Evolutionary conservation across 1,140 invertebrate genomes (phyloP).

Genomic region (Augochlora pura): DNA sequence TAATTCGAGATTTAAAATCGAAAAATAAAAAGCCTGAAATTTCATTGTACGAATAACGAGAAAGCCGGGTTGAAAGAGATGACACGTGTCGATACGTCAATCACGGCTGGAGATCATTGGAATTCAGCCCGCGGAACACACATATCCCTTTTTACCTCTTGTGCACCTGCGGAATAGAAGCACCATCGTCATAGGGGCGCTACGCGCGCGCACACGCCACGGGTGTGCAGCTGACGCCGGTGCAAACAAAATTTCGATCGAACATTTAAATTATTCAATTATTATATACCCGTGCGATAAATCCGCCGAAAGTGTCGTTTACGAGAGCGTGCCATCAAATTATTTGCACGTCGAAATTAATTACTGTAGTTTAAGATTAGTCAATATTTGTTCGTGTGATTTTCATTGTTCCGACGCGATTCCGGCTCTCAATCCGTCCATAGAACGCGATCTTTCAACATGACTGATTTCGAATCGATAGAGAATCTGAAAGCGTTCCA

Average conservation of each 20-base stretch:
- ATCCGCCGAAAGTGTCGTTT: not conserved
- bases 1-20: slow-evolving; percentile 19
- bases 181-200: not conserved
- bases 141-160: not conserved
- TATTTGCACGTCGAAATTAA: not conserved
- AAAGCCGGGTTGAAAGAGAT: slow-evolving; percentile 49
- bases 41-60: slow-evolving; percentile 23
- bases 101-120: slow-evolving; percentile 44
- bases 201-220: not conserved
- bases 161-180: not conserved
- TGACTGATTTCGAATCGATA: too few relatives aligned
- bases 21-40: slow-evolving; percentile 8
- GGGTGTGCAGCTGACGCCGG: not conserved
- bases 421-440: too few relatives aligned
- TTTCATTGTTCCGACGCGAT: not conserved
- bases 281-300: not conserved
- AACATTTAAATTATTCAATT: slow-evolving; percentile 3
- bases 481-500: too few relatives aligned
- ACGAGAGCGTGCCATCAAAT: not conserved
- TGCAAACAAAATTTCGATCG: slow-evolving; percentile 1
- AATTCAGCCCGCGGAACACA: not conserved
- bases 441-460: too few relatives aligned
- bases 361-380: not conserved
- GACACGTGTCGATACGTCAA: slow-evolving; percentile 58
- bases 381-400: not conserved